Conservation (phyloP, 2,113 vertebrate species). For the Caloenas nicobarica region DNA sequence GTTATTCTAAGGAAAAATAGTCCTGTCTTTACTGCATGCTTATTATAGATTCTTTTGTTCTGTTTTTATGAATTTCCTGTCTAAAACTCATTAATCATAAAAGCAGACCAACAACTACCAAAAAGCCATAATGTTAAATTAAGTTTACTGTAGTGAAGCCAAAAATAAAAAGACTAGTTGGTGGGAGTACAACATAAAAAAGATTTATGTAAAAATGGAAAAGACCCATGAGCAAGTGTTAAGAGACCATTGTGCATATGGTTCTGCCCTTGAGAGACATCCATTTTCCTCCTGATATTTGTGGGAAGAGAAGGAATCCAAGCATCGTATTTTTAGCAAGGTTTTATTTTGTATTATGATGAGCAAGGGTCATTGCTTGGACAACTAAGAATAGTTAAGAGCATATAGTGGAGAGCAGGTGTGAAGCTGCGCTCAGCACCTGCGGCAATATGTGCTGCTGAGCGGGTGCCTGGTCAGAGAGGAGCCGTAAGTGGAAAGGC, state of each 20-base stretch:
- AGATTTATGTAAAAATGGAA: constrained; percentile 54
- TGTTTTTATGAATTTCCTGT: constrained; percentile 50
- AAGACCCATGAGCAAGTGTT: constrained; percentile 24
- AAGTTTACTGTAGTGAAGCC: constrained; percentile 59
- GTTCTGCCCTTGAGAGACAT: constrained; percentile 40
- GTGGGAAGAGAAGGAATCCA: constrained; percentile 21
- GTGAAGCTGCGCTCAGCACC: neutral
- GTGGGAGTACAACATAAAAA: constrained; percentile 48
- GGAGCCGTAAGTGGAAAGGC: neutral
- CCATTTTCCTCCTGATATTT: constrained; percentile 16
- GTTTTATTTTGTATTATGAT: constrained; percentile 48
- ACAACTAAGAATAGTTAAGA: constrained; percentile 18
- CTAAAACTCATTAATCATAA: constrained; percentile 57
- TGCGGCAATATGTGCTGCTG: neutral
- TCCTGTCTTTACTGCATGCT: neutral
- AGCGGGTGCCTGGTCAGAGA: neutral
- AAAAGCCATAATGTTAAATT: constrained; percentile 25
- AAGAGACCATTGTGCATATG: constrained; percentile 5
- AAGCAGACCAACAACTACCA: constrained; percentile 44
- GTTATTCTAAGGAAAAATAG: constrained; percentile 33
- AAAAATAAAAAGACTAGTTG: constrained; percentile 47
- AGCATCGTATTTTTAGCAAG: constrained; percentile 5
- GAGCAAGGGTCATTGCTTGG: constrained; percentile 12
- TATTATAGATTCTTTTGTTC: constrained; percentile 45
- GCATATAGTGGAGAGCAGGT: neutral